phyloP scores from a whole-genome alignment of 2,888 invertebrate species.

The Philonicus albiceps region DNA sequence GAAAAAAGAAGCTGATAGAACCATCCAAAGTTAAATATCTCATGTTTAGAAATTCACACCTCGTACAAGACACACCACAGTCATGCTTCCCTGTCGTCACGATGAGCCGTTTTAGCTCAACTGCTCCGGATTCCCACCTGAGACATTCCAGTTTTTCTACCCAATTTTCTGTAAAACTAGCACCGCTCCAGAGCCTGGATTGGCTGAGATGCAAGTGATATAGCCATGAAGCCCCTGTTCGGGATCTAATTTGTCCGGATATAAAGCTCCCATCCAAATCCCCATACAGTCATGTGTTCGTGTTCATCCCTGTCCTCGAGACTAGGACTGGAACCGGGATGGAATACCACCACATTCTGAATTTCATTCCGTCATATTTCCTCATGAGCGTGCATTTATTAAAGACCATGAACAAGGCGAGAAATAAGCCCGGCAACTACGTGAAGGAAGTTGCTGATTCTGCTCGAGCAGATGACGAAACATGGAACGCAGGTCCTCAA shows the following conservation, averaged over 20 bases:
- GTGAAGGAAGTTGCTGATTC: conserved; percentile 28
- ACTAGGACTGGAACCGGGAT: background rate
- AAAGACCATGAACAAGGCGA: conserved; percentile 1
- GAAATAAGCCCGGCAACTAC: background rate
- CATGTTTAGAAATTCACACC: background rate
- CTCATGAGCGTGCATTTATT: conserved; percentile 31
- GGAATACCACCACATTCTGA: conserved; percentile 7
- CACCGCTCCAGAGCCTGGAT: background rate
- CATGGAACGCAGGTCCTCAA: background rate
- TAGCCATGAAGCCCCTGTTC: background rate
- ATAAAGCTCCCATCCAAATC: background rate
- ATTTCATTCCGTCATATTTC: conserved; percentile 31
- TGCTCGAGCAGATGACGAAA: background rate
- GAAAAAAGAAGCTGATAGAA: background rate
- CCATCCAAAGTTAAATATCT: background rate
- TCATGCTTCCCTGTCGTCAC: background rate
- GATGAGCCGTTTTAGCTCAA: background rate
- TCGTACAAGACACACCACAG: background rate
- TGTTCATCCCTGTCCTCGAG: background rate
- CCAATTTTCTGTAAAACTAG: conserved; percentile 22
- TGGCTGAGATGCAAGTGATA: background rate
- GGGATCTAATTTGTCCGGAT: conserved; percentile 2
- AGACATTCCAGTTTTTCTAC: background rate
- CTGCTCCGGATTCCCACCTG: background rate
- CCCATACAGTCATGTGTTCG: background rate